phyloP scores from a whole-genome alignment of 1,140 invertebrate genomes.

The Brachionus plicatilis region DNA sequence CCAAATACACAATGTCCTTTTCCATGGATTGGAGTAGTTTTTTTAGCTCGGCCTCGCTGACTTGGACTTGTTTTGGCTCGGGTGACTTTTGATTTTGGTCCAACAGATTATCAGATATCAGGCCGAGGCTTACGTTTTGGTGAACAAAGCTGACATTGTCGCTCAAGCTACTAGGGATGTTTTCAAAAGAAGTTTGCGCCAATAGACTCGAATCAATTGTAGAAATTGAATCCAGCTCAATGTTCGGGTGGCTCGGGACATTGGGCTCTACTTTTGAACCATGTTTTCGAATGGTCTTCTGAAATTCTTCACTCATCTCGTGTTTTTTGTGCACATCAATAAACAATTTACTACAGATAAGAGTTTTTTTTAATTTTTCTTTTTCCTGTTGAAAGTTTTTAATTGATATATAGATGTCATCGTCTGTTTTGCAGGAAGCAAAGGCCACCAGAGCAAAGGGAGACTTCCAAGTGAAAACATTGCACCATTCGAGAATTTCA shows the following conservation, averaged over 20 bases:
- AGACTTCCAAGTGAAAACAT: not conserved
- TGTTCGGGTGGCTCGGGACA: not conserved
- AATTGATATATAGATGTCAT: not conserved
- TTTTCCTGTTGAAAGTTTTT: conserved; percentile 18
- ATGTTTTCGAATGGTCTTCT: not conserved
- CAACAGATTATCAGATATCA: not conserved
- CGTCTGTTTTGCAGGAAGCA: not conserved
- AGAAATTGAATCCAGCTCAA: conserved; percentile 6
- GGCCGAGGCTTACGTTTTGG: not conserved
- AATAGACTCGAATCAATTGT: not conserved
- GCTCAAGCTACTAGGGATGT: not conserved
- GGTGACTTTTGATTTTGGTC: too few species aligned
- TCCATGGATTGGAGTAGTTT: not conserved
- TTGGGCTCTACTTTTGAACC: not conserved
- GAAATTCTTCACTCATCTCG: conserved; percentile 7
- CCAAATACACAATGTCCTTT: conserved; percentile 4
- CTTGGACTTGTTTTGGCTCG: too few species aligned
- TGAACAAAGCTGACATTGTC: not conserved
- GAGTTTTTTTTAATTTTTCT: not conserved
- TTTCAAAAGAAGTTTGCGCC: not conserved
- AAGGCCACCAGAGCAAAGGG: not conserved
- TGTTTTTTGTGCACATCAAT: conserved; percentile 15
- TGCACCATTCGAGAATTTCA: not conserved
- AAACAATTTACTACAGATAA: conserved; percentile 18
- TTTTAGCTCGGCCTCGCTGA: not conserved